phyloP scores from a whole-genome alignment of 2,888 invertebrate species.

The Asteroscopus sphinx region DNA sequence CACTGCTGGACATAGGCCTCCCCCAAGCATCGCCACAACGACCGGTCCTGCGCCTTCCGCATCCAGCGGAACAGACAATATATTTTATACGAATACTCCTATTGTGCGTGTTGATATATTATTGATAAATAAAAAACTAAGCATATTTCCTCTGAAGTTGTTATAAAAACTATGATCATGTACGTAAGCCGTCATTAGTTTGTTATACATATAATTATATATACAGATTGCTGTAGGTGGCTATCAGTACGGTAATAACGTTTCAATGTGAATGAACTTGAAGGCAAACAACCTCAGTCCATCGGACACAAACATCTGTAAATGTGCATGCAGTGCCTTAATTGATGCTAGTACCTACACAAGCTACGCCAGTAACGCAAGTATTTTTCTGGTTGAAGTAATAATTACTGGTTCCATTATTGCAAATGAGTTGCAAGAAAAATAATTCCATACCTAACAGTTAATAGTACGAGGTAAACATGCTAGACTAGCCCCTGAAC shows the following conservation, averaged over 20 bases:
- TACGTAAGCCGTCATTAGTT: slow-evolving; percentile 8
- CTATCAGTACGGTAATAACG: slow-evolving; percentile 32
- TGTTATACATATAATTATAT: slow-evolving; percentile 11
- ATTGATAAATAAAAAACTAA: background rate
- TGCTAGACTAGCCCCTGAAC: slow-evolving; percentile 26
- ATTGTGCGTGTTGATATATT: background rate
- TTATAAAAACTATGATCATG: slow-evolving; percentile 5
- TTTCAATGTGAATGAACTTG: slow-evolving; percentile 63
- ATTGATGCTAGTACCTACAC: slow-evolving; percentile 11
- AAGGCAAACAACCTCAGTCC: slow-evolving; percentile 56
- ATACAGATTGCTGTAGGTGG: slow-evolving; percentile 17
- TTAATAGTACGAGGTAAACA: slow-evolving; percentile 21
- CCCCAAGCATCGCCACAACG: no score
- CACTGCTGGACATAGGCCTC: no score
- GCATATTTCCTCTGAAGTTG: background rate
- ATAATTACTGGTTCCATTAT: slow-evolving; percentile 33
- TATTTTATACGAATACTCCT: background rate
- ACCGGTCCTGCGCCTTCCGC: no score
- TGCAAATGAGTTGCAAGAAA: slow-evolving; percentile 44
- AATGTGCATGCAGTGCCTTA: slow-evolving; percentile 29
- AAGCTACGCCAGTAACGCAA: background rate
- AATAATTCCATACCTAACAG: slow-evolving; percentile 30
- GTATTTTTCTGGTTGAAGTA: slow-evolving; percentile 9
- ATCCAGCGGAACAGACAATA: no score
- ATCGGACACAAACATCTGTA: slow-evolving; percentile 32